Evolutionary conservation across 2,797 vertebrate genomes (phyloP).

Genomic region (Eulemur rubriventer): DNA sequence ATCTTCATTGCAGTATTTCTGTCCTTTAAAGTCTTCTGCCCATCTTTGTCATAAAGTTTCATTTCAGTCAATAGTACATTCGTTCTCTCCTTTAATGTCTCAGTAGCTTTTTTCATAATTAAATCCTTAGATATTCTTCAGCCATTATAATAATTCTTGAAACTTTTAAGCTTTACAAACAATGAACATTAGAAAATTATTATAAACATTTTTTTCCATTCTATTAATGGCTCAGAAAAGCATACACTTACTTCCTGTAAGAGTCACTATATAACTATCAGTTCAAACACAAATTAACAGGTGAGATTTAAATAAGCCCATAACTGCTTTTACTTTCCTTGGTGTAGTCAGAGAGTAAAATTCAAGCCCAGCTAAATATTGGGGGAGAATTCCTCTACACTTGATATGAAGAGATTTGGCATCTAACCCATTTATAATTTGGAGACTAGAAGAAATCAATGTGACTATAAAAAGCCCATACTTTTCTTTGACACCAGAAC

Average conservation of each 20-base stretch:
- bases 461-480: not conserved
- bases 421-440: not conserved
- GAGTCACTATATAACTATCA: not conserved
- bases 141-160: slow-evolving; percentile 2
- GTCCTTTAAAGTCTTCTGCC: not conserved
- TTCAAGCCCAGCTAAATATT: not conserved
- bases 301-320: not conserved
- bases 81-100: not conserved
- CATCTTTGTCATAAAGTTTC: not conserved
- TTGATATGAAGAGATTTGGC: not conserved
- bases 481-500: not conserved
- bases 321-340: not conserved
- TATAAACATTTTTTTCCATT: not conserved
- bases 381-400: not conserved
- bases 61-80: not conserved
- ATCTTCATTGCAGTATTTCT: not conserved
- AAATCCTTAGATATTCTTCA: not conserved
- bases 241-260: not conserved
- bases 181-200: not conserved
- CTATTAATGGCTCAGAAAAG: not conserved
- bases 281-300: slow-evolving; percentile 5
- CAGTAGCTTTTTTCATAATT: slow-evolving; percentile 6
- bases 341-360: not conserved
- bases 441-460: not conserved
- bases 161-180: not conserved